phyloP scores from a whole-genome alignment of 2,888 invertebrate species.

The Balanococcus diminutus region DNA sequence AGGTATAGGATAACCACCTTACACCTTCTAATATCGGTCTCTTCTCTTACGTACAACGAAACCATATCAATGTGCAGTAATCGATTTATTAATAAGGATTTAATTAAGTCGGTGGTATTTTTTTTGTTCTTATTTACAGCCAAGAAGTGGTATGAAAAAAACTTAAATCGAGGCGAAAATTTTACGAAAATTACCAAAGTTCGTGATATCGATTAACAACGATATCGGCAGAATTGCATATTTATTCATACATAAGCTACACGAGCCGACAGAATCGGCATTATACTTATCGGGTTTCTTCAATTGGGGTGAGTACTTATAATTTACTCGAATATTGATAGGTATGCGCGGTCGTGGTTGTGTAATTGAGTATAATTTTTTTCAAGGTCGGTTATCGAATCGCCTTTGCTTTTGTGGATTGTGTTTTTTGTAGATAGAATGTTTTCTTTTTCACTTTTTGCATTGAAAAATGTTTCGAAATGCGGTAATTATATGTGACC shows the following conservation, averaged over 20 bases:
- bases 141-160: not conserved
- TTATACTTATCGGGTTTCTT: slow-evolving; percentile 1
- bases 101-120: not conserved
- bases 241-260: not conserved
- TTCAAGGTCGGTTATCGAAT: too few relatives aligned
- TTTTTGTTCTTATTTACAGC: not conserved
- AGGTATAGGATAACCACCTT: too few relatives aligned
- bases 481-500: too few relatives aligned
- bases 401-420: too few relatives aligned
- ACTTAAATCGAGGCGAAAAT: not conserved
- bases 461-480: too few relatives aligned
- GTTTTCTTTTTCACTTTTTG: too few relatives aligned
- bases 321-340: too few relatives aligned
- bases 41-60: too few relatives aligned
- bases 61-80: not conserved
- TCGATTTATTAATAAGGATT: not conserved
- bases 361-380: too few relatives aligned
- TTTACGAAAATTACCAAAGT: not conserved
- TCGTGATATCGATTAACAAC: not conserved
- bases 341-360: too few relatives aligned
- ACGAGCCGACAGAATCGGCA: not conserved
- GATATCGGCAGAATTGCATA: not conserved
- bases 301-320: not conserved
- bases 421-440: too few relatives aligned
- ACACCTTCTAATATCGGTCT: too few relatives aligned